These are phyloP conservation scores for Actinia equina DNA, from an alignment of 64 coral and sea anemone species.

Conservation along the genomic window DNA sequence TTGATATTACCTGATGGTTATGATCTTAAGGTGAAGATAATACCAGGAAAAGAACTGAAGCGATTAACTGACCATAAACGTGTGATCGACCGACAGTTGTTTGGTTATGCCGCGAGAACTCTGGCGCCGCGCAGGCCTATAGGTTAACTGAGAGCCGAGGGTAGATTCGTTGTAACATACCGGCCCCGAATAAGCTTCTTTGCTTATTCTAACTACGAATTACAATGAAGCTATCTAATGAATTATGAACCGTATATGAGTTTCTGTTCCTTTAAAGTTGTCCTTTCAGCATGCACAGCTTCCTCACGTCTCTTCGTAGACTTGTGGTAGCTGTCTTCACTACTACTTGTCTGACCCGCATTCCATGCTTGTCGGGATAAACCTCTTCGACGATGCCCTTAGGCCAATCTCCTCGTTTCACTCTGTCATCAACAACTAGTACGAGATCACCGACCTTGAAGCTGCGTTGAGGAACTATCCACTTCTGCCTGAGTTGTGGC, in stretches of 20 bases:
- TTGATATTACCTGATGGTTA: no score
- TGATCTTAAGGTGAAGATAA: no score
- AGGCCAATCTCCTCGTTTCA: conserved; percentile 14
- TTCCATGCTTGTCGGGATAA: conserved; percentile 12
- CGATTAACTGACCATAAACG: no score
- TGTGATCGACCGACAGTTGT: no score
- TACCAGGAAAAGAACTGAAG: no score
- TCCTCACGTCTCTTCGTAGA: conserved; percentile 8
- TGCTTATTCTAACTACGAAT: background rate
- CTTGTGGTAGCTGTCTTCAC: background rate
- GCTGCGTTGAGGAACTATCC: background rate
- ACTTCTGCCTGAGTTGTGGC: conserved; percentile 28
- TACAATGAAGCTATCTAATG: conserved; percentile 2
- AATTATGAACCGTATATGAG: background rate
- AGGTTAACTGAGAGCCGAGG: no score
- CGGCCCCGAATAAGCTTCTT: background rate
- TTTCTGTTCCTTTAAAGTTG: background rate
- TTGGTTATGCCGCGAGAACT: no score
- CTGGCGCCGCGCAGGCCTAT: no score
- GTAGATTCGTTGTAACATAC: background rate
- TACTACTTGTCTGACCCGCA: conserved; percentile 16
- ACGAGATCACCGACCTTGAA: conserved; percentile 22
- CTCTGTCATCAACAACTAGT: conserved; percentile 24
- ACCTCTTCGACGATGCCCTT: conserved; percentile 17
- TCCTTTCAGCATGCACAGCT: conserved; percentile 15